Conservation (phyloP, 1,140 invertebrate species). For the Zaprionus ghesquierei region DNA sequence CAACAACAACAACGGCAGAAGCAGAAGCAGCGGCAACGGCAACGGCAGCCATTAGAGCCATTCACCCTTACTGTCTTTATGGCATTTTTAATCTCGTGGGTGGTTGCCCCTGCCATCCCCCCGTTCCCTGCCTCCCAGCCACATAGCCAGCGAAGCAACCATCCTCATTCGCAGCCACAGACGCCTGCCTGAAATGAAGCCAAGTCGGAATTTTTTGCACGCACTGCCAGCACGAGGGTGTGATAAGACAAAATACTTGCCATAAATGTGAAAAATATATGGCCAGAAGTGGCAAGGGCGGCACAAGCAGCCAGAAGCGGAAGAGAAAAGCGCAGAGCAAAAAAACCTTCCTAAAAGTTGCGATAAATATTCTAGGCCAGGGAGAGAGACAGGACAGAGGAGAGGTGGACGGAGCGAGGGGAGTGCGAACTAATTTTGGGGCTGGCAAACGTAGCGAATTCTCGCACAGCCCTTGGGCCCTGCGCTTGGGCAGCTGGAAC, state of each 20-base stretch:
- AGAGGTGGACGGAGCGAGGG: no score
- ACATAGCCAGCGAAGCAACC: background rate
- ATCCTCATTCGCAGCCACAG: conserved; percentile 7
- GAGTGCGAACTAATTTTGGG: conserved; percentile 67
- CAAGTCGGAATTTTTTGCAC: conserved; percentile 69
- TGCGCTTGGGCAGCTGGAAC: conserved; percentile 67
- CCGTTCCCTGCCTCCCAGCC: conserved; percentile 28
- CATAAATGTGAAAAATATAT: conserved; percentile 82
- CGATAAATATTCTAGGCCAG: no score
- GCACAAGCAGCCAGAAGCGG: conserved; percentile 63
- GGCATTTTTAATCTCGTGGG: conserved; percentile 80
- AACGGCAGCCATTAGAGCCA: conserved; percentile 77
- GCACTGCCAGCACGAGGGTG: conserved; percentile 78
- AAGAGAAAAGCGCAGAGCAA: background rate
- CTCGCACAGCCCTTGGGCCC: conserved; percentile 15
- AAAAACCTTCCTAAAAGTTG: conserved; percentile 48
- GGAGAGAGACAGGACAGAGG: no score
- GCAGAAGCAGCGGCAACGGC: background rate
- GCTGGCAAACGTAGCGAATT: conserved; percentile 18
- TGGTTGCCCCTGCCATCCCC: conserved; percentile 61
- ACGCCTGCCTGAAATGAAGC: conserved; percentile 1
- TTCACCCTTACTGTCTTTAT: conserved; percentile 81
- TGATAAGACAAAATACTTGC: conserved; percentile 81
- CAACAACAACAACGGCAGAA: conserved; percentile 13
- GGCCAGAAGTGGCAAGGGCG: conserved; percentile 67